Evolutionary conservation across 1,140 invertebrate genomes (phyloP), one percentile per base, ranked within the genome.

Genomic region (Apis laboriosa): DNA sequence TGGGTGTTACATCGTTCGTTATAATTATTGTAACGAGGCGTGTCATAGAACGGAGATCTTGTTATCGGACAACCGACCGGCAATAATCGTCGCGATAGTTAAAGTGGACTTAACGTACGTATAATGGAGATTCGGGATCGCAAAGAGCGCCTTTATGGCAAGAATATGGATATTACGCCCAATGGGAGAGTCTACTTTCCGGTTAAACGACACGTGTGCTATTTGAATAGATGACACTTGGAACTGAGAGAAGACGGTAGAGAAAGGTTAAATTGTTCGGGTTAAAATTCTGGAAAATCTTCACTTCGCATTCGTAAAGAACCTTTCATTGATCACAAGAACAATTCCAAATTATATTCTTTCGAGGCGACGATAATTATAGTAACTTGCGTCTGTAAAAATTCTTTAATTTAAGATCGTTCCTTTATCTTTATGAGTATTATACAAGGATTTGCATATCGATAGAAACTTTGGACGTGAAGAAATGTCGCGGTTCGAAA

Each of bases 11-110:
- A n/a, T 49, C 71, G 70, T 74, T 80, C 58, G 21, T 74, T 74
- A 63, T 8, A 24, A 19, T 0, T 49, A 61, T 56, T 55, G 58
- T 66, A 64, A 74, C 53, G 24, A 28, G 77, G 49, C 28, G 34
- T 56, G 64, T 67, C 73, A 76, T 17, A 17, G 12, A 17, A 7
- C 9, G 15, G 70, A 55, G 34, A 34, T 64, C 24, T 49, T 81
- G 80, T 76, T 81, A 81, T 76, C 80, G 73, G 73, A 67, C 28
- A 66, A 13, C 34, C 60, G 60, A 17, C 55, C 28, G 64, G 63
- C 53, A 81, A 60, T 81, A 81, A 81, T 81, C 64, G 55, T 76
- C n/a, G 12, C n/a, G 63, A 81, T 53, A 60, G 80, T 81, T 76
- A 76, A 76, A 76, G 56, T 24, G 63, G 73, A 68, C 55, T 81